Evolutionary conservation across 2,888 invertebrate genomes (phyloP).

Genomic region (Aricia artaxerxes): DNA sequence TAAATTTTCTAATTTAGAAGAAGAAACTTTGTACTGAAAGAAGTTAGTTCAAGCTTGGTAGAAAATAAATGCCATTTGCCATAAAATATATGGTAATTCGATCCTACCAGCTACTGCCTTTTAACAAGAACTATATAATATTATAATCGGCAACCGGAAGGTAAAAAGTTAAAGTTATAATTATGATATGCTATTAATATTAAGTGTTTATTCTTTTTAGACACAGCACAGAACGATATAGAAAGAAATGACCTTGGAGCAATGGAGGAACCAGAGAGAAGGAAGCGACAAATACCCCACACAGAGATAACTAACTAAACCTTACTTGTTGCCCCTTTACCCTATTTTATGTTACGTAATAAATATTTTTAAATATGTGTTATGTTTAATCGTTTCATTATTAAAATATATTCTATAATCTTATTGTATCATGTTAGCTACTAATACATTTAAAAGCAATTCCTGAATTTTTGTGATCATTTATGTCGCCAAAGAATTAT

Average conservation of each 20-base stretch:
- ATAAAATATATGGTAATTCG: no score
- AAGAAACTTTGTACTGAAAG: no score
- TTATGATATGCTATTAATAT: no score
- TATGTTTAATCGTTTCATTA: background rate
- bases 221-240: constrained; percentile 45
- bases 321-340: background rate
- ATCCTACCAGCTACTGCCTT: no score
- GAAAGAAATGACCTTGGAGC: constrained; percentile 62
- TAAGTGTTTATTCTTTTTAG: constrained; percentile 45
- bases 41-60: no score
- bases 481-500: background rate
- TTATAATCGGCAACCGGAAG: no score
- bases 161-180: no score
- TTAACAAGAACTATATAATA: no score
- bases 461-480: background rate
- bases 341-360: background rate
- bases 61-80: no score
- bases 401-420: background rate
- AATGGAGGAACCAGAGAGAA: constrained; percentile 55
- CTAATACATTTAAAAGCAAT: background rate
- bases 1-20: no score
- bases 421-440: background rate
- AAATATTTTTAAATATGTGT: background rate
- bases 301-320: constrained; percentile 42
- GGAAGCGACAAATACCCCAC: constrained; percentile 52